Evolutionary conservation across 1,140 invertebrate species (phyloP).

Genomic region (Lepidotrigona ventralis): DNA sequence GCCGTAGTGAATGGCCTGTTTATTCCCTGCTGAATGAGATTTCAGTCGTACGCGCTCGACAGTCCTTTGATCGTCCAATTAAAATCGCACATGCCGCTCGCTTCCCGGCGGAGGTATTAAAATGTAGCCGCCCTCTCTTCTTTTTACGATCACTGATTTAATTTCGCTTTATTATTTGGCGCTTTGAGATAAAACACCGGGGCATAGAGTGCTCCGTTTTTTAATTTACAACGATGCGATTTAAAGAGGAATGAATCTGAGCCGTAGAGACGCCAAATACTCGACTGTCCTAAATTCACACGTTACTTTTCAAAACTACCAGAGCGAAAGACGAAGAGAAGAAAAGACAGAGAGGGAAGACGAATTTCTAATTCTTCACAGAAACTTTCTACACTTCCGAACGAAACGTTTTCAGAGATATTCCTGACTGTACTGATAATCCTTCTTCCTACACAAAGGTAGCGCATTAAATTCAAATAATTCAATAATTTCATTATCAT

Average conservation of each 20-base stretch:
- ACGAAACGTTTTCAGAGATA: no score
- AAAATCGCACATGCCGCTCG: conserved; percentile 1
- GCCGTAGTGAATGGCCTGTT: neutral
- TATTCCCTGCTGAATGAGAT: neutral
- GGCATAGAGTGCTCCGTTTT: neutral
- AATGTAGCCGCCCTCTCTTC: neutral
- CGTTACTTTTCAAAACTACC: no score
- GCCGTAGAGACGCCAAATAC: no score
- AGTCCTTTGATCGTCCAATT: neutral
- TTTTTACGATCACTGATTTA: neutral
- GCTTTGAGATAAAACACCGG: neutral
- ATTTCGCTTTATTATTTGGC: conserved; percentile 5
- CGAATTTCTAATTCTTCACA: no score
- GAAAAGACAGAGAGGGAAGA: no score
- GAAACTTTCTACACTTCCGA: no score
- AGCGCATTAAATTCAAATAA: neutral
- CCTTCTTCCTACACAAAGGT: neutral
- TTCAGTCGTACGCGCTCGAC: neutral
- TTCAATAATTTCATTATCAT: neutral
- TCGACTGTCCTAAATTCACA: no score
- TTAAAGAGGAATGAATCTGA: no score
- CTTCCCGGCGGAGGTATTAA: neutral
- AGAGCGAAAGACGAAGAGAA: no score
- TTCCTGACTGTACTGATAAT: no score
- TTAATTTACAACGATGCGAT: neutral